Evolutionary conservation across 2,888 invertebrate species (phyloP), one percentile per base, ranked within the genome.

Genomic region (Phortica okadai): DNA sequence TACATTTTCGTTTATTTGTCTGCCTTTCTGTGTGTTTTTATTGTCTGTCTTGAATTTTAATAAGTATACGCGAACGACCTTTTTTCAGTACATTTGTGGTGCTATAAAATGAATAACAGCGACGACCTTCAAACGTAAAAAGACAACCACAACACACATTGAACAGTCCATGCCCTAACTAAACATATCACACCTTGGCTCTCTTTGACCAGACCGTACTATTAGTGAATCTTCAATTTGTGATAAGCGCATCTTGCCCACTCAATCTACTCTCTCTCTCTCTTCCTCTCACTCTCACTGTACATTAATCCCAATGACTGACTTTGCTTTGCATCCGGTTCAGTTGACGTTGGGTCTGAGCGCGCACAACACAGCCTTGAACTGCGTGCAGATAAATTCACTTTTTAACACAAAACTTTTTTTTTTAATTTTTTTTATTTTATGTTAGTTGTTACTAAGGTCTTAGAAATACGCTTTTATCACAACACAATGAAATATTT

Each of bases 1-100:
- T 73, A n/a, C 45, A 1, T 50, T 33, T 73, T 76, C 25, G 44
- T 74, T n/a, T 75, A 67, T 75, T 41, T 54, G 74, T 69, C 76
- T 70, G 59, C 64, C 69, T 72, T 21, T 73, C 41, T 70, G 42
- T 77, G 54, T 33, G 59, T 45, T 64, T 62, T 70, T 64, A 41
- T 72, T 74, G 59, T 70, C 50, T 56, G 70, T 72, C 56, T 72
- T 72, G 70, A 72, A 72, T 72, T 72, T 72, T 72, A 72, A 54
- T 72, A 56, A 54, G 33, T 54, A 41, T 50, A 56, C 41, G 54
- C 41, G 7, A 14, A 33, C 70, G 70, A 72, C 70, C 70, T 72
- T 72, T 56, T 72, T 44, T 59, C 21, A n/a, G n/a, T 59, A 59
- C 59, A 59, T 21, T 59, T 21, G 16, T 59, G 50, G 50, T n/a